phyloP scores from a whole-genome alignment of 2,113 vertebrate genomes.

The Prunella himalayana region DNA sequence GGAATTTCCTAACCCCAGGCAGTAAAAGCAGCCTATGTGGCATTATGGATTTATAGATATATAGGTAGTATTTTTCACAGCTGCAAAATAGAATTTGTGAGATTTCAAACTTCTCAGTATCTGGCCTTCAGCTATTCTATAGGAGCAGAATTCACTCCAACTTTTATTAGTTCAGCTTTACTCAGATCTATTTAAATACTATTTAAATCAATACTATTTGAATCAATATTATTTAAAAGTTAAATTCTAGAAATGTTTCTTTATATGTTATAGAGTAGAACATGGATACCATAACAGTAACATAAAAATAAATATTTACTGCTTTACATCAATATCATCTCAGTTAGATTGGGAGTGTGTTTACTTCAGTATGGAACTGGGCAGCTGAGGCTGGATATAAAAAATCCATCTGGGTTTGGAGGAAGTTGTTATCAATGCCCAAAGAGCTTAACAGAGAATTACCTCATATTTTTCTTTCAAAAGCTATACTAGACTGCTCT shows the following conservation, averaged over 20 bases:
- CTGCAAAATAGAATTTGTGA: background rate
- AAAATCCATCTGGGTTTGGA: background rate
- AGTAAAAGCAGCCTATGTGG: background rate
- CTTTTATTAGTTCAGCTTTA: background rate
- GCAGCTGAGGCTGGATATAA: background rate
- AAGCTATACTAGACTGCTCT: background rate
- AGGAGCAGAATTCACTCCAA: background rate
- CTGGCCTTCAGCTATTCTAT: background rate
- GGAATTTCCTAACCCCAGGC: background rate
- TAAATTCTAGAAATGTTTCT: background rate
- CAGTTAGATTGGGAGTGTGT: background rate
- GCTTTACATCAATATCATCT: background rate
- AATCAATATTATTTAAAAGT: background rate
- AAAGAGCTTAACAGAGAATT: background rate
- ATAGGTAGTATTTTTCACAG: background rate
- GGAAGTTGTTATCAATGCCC: background rate
- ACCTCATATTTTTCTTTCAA: background rate
- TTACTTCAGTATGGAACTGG: background rate
- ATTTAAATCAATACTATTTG: background rate
- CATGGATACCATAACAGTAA: background rate
- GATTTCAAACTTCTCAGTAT: background rate
- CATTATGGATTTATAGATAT: background rate
- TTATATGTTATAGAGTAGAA: background rate
- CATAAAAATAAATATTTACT: background rate
- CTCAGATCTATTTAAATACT: background rate